Conservation (phyloP, 2,888 invertebrate species). For the Cheilosia vulpina region DNA sequence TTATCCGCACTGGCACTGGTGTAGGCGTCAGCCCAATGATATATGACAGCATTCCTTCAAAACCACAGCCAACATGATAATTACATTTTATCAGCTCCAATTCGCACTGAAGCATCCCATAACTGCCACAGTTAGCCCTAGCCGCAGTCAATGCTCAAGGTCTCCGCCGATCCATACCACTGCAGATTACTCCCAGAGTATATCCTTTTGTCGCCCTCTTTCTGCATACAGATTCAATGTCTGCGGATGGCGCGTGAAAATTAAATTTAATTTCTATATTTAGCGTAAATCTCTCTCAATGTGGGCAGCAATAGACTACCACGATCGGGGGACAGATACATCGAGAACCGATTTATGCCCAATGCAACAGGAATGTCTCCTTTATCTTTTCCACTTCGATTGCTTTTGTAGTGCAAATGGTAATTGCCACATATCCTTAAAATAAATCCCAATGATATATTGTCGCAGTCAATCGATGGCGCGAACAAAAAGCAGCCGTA, state of each 20-base stretch:
- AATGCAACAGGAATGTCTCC: constrained; percentile 61
- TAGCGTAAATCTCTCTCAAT: constrained; percentile 54
- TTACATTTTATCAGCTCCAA: constrained; percentile 71
- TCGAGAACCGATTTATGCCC: constrained; percentile 66
- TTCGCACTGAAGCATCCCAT: constrained; percentile 15
- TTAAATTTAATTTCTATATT: constrained; percentile 73
- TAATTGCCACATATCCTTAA: constrained; percentile 73
- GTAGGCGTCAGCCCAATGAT: constrained; percentile 72
- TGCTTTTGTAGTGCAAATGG: constrained; percentile 68
- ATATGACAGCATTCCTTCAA: constrained; percentile 71
- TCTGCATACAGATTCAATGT: not conserved
- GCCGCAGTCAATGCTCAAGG: constrained; percentile 53
- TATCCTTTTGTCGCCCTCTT: constrained; percentile 34
- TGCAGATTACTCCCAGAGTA: constrained; percentile 8
- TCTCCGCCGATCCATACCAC: constrained; percentile 15
- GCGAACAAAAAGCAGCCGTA: constrained; percentile 41
- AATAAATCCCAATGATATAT: constrained; percentile 74
- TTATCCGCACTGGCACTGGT: constrained; percentile 56
- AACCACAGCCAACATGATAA: constrained; percentile 68
- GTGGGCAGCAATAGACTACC: constrained; percentile 55
- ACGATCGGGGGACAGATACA: no score
- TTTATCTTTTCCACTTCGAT: constrained; percentile 66
- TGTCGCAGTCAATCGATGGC: constrained; percentile 58
- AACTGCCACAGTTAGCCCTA: constrained; percentile 12
- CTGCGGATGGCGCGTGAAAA: constrained; percentile 38